These are phyloP conservation scores for Dryadula phaetusa DNA, from an alignment of 2,888 invertebrate genomes.

Conservation along the genomic window DNA sequence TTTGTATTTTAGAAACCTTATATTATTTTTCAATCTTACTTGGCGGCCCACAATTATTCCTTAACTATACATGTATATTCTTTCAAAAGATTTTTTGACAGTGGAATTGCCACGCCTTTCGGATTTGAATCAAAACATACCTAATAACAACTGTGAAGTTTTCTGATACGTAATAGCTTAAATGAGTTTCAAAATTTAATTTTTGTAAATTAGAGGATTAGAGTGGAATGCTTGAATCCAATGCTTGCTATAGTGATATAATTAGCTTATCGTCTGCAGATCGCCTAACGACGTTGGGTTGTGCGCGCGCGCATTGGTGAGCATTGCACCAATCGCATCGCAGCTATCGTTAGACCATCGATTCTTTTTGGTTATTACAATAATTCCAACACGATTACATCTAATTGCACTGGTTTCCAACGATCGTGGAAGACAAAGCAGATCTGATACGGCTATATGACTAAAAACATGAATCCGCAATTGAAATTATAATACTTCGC, in stretches of 20 bases:
- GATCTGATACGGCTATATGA: constrained; percentile 65
- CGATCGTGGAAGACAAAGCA: constrained; percentile 67
- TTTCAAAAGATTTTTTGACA: constrained; percentile 56
- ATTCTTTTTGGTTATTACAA: constrained; percentile 83
- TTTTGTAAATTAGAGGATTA: constrained; percentile 71
- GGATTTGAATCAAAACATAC: constrained; percentile 61
- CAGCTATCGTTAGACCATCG: constrained; percentile 72
- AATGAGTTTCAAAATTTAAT: constrained; percentile 62
- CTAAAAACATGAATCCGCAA: constrained; percentile 49
- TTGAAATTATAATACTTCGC: constrained; percentile 56
- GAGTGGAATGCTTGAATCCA: constrained; percentile 69
- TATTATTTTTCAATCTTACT: constrained; percentile 54
- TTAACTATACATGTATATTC: constrained; percentile 20
- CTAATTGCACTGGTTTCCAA: constrained; percentile 80
- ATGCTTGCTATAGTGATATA: constrained; percentile 67
- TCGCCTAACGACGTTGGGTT: constrained; percentile 65
- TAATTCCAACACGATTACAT: constrained; percentile 80
- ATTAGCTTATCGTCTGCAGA: constrained; percentile 78
- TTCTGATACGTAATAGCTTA: constrained; percentile 53
- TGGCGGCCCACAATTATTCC: constrained; percentile 62
- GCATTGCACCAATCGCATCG: constrained; percentile 71
- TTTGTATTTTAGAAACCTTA: constrained; percentile 59
- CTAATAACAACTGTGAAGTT: constrained; percentile 63
- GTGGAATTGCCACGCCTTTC: constrained; percentile 60
- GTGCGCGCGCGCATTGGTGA: constrained; percentile 79